Evolutionary conservation across 2,888 invertebrate species (phyloP), one percentile per base, ranked within the genome.

Genomic region (Microctonus brassicae): DNA sequence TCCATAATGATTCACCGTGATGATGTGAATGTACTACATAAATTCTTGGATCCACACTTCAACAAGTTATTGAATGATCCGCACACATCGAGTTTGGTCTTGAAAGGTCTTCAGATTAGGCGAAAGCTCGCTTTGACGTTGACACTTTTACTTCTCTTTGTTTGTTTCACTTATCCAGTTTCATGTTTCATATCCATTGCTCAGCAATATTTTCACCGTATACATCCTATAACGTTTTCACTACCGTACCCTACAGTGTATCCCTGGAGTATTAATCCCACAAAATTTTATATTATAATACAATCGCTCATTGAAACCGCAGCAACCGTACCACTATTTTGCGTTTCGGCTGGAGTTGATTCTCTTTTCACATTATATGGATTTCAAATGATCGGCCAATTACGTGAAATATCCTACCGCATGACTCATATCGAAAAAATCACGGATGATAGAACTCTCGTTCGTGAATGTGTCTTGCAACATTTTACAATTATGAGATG

Each of bases 351-450:
- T 4, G 53, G 64, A 26, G 53, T 71, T 39, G 76, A 76, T 55
- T 61, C 72, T 1, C 67, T 77, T 10, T 77, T 77, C 47, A 72
- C 71, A 42, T 72, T 70, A 36, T 76, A 73, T 68, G 24, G 73
- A 17, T 76, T 76, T 34, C 74, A 73, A 57, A 73, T 76, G 24
- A 71, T 64, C 13, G 71, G 67, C 17, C 74, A 76, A 42, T 24
- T 74, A 9, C 71, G 76, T 7, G 60, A 63, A 1, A 39, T 76
- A 22, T 69, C 68, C 10, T 26, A 72, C 57, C 65, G 71, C 0
- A 24, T 76, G 20, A 47, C 20, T 11, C 73, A 29, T 20, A 62
- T 53, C 7, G 33, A 53, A 7, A 33, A 4, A 10, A n/a, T n/a
- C n/a, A 64, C 64, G 11, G 33, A 76, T 68, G 53, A 67, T 57